These are phyloP conservation scores for Irena cyanogastra DNA, from an alignment of 2,113 vertebrate species.

Conservation along the genomic window DNA sequence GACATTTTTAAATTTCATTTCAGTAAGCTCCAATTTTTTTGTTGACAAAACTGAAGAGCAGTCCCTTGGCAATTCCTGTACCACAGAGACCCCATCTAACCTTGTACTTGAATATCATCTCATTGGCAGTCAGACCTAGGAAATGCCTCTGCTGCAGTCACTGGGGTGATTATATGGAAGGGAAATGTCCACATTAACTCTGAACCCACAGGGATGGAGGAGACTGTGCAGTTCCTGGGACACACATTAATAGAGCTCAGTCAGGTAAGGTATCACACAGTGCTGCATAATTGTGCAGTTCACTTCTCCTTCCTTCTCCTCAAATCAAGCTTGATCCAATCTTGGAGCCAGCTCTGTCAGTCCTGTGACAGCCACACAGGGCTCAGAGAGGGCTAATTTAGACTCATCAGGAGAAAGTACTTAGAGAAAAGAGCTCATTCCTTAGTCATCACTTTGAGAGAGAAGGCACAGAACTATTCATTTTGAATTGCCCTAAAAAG, in stretches of 20 bases:
- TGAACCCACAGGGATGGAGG: neutral
- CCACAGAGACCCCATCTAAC: neutral
- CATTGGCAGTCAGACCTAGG: neutral
- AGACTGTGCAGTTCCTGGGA: neutral
- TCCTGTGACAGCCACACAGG: neutral
- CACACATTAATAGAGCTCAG: neutral
- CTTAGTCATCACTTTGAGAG: neutral
- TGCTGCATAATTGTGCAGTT: accelerated
- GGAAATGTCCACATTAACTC: neutral
- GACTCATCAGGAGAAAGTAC: neutral
- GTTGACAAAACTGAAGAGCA: constrained; percentile 26
- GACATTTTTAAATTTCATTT: neutral
- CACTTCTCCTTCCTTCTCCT: neutral
- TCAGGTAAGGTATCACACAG: neutral
- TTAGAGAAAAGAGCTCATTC: neutral
- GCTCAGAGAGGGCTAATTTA: neutral
- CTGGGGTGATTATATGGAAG: neutral
- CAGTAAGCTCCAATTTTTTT: constrained; percentile 27
- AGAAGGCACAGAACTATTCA: neutral
- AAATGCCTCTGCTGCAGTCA: neutral
- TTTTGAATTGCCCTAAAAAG: neutral
- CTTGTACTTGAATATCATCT: neutral
- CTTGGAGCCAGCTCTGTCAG: neutral
- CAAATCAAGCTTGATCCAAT: neutral
- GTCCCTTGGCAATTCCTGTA: neutral